phyloP scores from a whole-genome alignment of 1,140 invertebrate genomes.

The Pogonomyrmex barbatus region DNA sequence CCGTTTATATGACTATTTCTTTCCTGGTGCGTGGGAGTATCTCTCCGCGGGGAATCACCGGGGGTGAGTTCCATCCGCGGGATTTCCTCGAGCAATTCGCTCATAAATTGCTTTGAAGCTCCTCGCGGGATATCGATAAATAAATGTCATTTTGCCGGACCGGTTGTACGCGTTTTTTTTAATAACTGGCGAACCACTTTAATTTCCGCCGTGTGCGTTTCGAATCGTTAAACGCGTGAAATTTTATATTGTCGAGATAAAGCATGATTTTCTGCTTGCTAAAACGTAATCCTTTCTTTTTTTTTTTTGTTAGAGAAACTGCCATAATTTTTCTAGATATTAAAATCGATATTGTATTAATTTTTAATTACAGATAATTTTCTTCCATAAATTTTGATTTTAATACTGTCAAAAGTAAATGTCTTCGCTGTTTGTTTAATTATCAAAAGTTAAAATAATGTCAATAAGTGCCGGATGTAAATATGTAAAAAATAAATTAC shows the following conservation, averaged over 20 bases:
- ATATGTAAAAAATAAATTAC: too few relatives aligned
- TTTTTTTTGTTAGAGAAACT: not conserved
- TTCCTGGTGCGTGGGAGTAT: not conserved
- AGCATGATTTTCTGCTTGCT: not conserved
- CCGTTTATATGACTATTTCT: not conserved
- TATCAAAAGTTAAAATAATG: not conserved
- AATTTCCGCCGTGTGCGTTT: slow-evolving; percentile 1
- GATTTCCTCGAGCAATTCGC: slow-evolving; percentile 23
- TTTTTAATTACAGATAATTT: not conserved
- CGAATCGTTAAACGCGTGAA: not conserved
- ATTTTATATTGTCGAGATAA: slow-evolving; percentile 8
- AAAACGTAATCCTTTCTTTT: too few relatives aligned
- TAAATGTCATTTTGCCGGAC: not conserved
- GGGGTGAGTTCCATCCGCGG: not conserved
- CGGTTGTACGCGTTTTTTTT: slow-evolving; percentile 3
- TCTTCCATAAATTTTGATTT: not conserved
- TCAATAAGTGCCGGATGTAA: too few relatives aligned
- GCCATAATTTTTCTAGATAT: not conserved
- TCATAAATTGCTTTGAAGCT: slow-evolving; percentile 32
- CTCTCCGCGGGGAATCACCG: not conserved
- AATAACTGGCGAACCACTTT: slow-evolving; percentile 30
- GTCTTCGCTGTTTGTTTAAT: not conserved
- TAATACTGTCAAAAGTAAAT: not conserved
- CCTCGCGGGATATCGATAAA: slow-evolving; percentile 41
- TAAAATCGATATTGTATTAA: not conserved